Base-by-base conservation (phyloP, 30 jellyfish, hydroid and myxozoan species). In the Hydra vulgaris region DNA sequence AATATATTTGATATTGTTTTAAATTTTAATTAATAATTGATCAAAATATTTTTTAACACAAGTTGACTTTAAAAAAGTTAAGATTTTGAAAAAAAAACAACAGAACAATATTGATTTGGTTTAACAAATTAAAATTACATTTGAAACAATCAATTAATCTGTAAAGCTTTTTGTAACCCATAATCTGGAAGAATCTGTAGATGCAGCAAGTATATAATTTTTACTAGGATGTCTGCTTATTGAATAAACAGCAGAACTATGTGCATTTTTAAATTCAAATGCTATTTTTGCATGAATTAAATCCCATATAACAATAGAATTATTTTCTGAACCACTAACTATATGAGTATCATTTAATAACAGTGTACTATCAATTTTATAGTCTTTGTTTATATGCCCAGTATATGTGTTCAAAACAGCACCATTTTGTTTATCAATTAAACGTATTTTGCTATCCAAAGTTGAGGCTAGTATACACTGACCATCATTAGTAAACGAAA, bases 321-420 rank as follows among this genome's bases (percentile, higher is more conserved):
- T 96, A 78, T 94, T 95, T 81, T 94, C 99, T 0, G 96, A 88
- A 18, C 99, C 99, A 89, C 99, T 89, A 21, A 86, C 74, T 0
- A 94, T 88, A 67, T 80, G 84, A 4, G 88, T 81, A 79, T 94
- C 99, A 76, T 89, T 78, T 77, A 61, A 27, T 56, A 88, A 72
- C 18, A 94, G 76, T 18, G 87, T 55, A 74, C 95, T 83, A 75
- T 94, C 97, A 18, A 94, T 81, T 82, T 94, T 94, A 88, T 88
- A 94, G 21, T 86, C 76, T 71, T 86, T 79, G 76, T 87, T 94
- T 54, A 61, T 85, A 68, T 94, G 99, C 5, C 99, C 97, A 70
- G 70, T 81, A 79, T 53, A 94, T 91, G 94, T 84, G 82, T 94
- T 88, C 19, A 94, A 84, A 22, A 94, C 79, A 67, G 93, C 88